These are phyloP conservation scores for Nezara viridula DNA, from an alignment of 2,888 invertebrate species.

Conservation along the genomic window DNA sequence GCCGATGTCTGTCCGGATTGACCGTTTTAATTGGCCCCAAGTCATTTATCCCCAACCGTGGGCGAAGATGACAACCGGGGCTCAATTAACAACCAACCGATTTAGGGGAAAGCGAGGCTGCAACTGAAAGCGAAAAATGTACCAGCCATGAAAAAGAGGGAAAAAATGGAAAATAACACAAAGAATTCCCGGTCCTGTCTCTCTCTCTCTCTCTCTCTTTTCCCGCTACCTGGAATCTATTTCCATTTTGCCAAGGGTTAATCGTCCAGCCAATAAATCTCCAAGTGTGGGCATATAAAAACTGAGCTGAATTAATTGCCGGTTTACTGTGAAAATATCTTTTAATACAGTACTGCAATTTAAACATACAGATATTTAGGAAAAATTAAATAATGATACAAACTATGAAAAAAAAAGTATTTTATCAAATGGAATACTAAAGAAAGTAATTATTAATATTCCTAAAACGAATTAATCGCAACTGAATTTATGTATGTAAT, in stretches of 20 bases:
- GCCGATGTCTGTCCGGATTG: not conserved
- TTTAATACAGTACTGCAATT: not conserved
- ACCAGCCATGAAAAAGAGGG: not conserved
- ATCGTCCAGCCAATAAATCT: not conserved
- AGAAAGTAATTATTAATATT: no score
- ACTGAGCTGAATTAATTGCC: not conserved
- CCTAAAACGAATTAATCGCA: no score
- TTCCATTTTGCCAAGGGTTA: not conserved
- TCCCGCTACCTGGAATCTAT: conserved; percentile 2
- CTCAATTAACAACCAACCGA: conserved; percentile 1
- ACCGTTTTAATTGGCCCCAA: not conserved
- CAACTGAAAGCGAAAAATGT: conserved; percentile 32
- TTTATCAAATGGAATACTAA: no score
- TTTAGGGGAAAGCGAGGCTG: not conserved
- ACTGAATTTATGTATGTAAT: no score
- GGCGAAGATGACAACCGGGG: not conserved
- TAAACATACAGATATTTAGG: not conserved
- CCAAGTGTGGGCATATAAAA: not conserved
- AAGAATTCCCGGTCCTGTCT: not conserved
- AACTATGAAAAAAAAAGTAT: no score
- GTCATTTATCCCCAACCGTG: not conserved
- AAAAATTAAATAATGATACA: no score
- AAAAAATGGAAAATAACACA: conserved; percentile 25
- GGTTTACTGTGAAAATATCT: not conserved
- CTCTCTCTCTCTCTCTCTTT: not conserved